Conservation (phyloP, 1,140 invertebrate species). For the Myzus persicae region DNA sequence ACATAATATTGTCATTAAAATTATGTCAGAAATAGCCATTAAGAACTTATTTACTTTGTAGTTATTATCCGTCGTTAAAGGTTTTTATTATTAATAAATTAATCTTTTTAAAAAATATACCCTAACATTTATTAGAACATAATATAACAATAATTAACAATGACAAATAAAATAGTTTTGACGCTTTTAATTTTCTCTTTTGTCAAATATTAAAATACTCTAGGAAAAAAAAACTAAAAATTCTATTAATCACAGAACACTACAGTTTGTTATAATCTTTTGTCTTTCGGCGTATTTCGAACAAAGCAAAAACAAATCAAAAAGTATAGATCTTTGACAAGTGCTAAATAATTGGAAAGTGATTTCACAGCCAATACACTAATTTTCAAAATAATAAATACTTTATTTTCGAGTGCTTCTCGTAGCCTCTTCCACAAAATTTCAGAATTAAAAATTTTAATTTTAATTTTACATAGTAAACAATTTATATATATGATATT, state of each 20-base stretch:
- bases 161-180: no score
- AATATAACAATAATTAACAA: no score
- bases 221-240: no score
- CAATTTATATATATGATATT: background rate
- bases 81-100: no score
- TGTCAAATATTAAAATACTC: no score
- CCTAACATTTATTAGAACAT: no score
- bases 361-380: background rate
- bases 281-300: background rate
- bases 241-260: no score
- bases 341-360: background rate
- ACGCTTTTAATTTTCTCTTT: no score
- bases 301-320: background rate
- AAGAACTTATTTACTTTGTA: background rate
- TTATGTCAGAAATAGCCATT: background rate
- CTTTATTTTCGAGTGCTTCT: background rate
- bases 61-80: no score
- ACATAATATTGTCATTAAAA: background rate
- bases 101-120: no score
- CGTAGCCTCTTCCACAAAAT: background rate
- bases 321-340: background rate
- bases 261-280: background rate
- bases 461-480: background rate
- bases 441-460: background rate
- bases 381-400: background rate